Conservation (phyloP, 2,888 invertebrate species). For the Sinhomidia bicolor region DNA sequence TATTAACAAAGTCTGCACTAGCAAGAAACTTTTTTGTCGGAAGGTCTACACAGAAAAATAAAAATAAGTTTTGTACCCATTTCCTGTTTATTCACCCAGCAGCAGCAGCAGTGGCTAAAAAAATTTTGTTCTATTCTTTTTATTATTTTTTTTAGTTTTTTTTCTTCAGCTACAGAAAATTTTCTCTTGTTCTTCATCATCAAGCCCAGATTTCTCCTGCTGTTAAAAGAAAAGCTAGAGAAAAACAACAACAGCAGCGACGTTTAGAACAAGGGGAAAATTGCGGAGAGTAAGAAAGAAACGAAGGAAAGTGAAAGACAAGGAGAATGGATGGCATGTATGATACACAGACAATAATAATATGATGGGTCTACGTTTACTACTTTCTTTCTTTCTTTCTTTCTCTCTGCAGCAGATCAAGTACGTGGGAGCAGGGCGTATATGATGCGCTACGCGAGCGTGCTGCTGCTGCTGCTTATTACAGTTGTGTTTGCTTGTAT, state of each 20-base stretch:
- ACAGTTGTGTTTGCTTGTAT: neutral
- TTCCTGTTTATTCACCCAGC: neutral
- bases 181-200: no score
- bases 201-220: neutral
- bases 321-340: neutral
- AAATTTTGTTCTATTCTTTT: neutral
- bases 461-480: no score
- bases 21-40: no score
- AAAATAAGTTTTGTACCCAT: neutral
- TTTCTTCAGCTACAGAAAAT: no score
- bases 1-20: no score
- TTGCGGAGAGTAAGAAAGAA: neutral
- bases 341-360: constrained; percentile 12
- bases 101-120: neutral
- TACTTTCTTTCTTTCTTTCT: neutral
- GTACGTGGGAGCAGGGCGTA: no score
- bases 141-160: neutral
- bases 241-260: neutral
- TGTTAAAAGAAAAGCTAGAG: neutral
- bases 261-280: neutral
- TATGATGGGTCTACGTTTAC: neutral
- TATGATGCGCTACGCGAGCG: no score
- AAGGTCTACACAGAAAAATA: no score
- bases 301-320: neutral
- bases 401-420: no score